These are phyloP conservation scores for Apamea monoglypha DNA, from an alignment of 2,888 invertebrate species.

Conservation along the genomic window DNA sequence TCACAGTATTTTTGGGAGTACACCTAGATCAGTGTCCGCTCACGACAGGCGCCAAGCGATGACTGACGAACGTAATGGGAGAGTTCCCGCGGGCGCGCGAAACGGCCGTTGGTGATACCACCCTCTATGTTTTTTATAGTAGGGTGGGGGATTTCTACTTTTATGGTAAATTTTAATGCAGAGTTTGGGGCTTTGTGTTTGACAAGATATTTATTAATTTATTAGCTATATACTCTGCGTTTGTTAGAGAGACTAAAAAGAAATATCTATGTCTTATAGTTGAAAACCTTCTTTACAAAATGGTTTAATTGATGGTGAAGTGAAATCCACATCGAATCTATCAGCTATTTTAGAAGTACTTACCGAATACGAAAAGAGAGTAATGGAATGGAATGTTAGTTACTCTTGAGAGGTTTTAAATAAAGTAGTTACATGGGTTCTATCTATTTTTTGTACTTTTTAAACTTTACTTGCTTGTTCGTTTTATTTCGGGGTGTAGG, in stretches of 20 bases:
- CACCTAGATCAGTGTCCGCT: conserved; percentile 5
- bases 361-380: not conserved
- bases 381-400: not conserved
- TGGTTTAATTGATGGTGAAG: not conserved
- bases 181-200: not conserved
- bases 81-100: conserved; percentile 69
- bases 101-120: conserved; percentile 73
- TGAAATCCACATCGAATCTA: not conserved
- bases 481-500: not conserved
- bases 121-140: conserved; percentile 71
- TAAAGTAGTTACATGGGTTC: not conserved
- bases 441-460: not conserved
- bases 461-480: not conserved
- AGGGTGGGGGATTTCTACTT: conserved; percentile 71
- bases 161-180: conserved; percentile 69
- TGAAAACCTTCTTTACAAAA: not conserved
- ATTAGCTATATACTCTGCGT: not conserved
- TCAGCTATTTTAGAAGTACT: not conserved
- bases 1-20: conserved; percentile 65
- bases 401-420: not conserved
- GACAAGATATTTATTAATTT: not conserved
- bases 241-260: not conserved
- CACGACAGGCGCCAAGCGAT: conserved; percentile 29
- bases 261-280: not conserved
- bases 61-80: conserved; percentile 54